Percentiles rank a stretch among this genome's conserved stretches.
phyloP scores from a whole-genome alignment of 1,140 invertebrate species.

The Aphis gossypii region DNA sequence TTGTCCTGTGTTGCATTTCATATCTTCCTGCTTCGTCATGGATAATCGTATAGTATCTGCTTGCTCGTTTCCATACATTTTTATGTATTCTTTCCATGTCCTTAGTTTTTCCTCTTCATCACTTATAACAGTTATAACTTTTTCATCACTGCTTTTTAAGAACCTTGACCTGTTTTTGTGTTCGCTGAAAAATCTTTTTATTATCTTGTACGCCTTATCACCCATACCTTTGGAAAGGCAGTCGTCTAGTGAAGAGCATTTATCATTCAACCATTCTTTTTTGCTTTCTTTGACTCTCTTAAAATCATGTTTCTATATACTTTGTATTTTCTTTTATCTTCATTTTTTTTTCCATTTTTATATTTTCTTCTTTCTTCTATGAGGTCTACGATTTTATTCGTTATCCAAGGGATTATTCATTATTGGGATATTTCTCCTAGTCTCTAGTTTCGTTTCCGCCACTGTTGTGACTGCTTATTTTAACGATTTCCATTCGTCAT shows the following conservation, averaged over 20 bases:
- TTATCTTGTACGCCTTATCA: not conserved
- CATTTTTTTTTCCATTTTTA: not conserved
- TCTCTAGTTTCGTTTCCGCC: no score
- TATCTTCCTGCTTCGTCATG: not conserved
- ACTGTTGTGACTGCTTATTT: no score
- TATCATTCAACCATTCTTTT: not conserved
- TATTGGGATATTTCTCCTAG: not conserved
- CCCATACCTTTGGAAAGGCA: not conserved
- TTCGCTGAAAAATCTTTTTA: constrained; percentile 7
- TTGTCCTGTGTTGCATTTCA: constrained; percentile 24
- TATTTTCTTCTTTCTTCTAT: not conserved
- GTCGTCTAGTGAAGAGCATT: not conserved
- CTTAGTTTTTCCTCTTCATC: constrained; percentile 29
- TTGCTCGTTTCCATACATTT: not conserved
- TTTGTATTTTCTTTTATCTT: not conserved
- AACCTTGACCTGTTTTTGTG: not conserved
- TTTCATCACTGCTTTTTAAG: not conserved
- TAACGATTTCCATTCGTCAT: no score
- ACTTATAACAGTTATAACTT: not conserved
- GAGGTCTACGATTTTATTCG: not conserved
- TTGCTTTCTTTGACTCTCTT: not conserved
- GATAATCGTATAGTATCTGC: constrained; percentile 18
- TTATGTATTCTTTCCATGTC: not conserved
- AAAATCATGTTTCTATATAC: not conserved
- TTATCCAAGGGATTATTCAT: not conserved